Percentiles rank a stretch among this genome's conserved stretches.
These are phyloP conservation scores for Volucella inanis DNA, from an alignment of 2,888 invertebrate genomes.

Conservation along the genomic window DNA sequence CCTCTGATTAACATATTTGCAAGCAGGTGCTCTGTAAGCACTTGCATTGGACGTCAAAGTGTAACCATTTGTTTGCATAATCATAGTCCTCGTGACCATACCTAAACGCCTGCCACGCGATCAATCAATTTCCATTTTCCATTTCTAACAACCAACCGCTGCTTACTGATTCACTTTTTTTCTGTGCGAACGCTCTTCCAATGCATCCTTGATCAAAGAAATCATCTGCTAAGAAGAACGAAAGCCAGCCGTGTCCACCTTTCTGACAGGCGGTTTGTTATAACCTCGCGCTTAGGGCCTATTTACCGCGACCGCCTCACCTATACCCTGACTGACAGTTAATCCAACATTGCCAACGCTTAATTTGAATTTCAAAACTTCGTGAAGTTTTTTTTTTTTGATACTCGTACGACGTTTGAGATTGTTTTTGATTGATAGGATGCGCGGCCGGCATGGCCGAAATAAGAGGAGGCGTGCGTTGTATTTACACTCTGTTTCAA, in stretches of 20 bases:
- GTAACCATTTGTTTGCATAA: slow-evolving; percentile 62
- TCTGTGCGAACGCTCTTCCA: background rate
- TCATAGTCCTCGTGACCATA: slow-evolving; percentile 48
- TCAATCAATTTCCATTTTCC: slow-evolving; percentile 67
- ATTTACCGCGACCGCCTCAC: slow-evolving; percentile 11
- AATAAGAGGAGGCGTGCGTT: slow-evolving; percentile 32
- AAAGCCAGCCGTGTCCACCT: slow-evolving; percentile 57
- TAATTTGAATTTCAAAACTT: slow-evolving; percentile 70
- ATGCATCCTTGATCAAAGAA: slow-evolving; percentile 12
- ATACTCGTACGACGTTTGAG: slow-evolving; percentile 11
- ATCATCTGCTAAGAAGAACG: slow-evolving; percentile 57
- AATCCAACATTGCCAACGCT: slow-evolving; percentile 47
- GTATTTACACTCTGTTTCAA: background rate
- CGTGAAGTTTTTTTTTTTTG: background rate
- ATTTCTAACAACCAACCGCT: slow-evolving; percentile 8
- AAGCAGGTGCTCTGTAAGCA: slow-evolving; percentile 56
- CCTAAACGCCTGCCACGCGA: slow-evolving; percentile 70
- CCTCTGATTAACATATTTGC: slow-evolving; percentile 8
- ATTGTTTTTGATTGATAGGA: slow-evolving; percentile 59
- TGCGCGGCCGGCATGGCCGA: slow-evolving; percentile 9
- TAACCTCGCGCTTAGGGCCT: slow-evolving; percentile 41
- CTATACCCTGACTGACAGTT: slow-evolving; percentile 35
- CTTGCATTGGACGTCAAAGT: slow-evolving; percentile 40
- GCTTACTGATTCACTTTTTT: slow-evolving; percentile 42
- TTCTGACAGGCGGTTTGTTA: slow-evolving; percentile 34